phyloP scores from a whole-genome alignment of 2,797 vertebrate genomes.

The Sebastes iracundus region DNA sequence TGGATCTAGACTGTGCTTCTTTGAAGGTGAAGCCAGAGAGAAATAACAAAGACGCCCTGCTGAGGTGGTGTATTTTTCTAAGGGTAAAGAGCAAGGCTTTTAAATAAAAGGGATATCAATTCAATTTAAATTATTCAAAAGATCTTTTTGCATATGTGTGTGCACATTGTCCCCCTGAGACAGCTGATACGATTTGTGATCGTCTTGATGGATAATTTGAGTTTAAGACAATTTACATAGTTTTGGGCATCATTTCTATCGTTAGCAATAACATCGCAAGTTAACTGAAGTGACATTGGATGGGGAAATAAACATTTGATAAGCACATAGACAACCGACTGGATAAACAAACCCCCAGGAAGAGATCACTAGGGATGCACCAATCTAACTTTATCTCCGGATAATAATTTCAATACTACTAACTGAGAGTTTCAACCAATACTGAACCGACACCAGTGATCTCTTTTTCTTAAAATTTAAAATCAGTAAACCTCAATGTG shows the following conservation, averaged over 20 bases:
- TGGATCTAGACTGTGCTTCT: slow-evolving; percentile 38
- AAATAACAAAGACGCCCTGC: slow-evolving; percentile 50
- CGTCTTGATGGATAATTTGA: slow-evolving; percentile 20
- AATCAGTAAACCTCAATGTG: neutral
- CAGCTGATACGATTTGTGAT: slow-evolving; percentile 15
- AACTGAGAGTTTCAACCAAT: neutral
- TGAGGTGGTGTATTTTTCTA: slow-evolving; percentile 42
- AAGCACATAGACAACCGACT: neutral
- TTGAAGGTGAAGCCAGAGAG: slow-evolving; percentile 52
- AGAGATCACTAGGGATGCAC: neutral
- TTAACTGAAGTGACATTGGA: neutral
- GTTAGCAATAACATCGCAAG: neutral
- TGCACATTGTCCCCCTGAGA: slow-evolving; percentile 13
- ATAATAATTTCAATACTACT: neutral
- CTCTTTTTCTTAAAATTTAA: neutral
- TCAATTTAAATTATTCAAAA: slow-evolving; percentile 25
- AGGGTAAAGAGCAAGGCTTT: slow-evolving; percentile 47
- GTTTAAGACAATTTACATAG: neutral
- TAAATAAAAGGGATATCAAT: slow-evolving; percentile 47
- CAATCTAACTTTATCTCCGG: neutral
- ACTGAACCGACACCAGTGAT: neutral
- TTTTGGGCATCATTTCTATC: slow-evolving; percentile 10
- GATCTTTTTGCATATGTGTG: neutral
- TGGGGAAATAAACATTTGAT: neutral
- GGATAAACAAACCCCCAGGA: neutral